Conservation (phyloP, 1,140 invertebrate genomes). For the Drosophila ambigua region DNA sequence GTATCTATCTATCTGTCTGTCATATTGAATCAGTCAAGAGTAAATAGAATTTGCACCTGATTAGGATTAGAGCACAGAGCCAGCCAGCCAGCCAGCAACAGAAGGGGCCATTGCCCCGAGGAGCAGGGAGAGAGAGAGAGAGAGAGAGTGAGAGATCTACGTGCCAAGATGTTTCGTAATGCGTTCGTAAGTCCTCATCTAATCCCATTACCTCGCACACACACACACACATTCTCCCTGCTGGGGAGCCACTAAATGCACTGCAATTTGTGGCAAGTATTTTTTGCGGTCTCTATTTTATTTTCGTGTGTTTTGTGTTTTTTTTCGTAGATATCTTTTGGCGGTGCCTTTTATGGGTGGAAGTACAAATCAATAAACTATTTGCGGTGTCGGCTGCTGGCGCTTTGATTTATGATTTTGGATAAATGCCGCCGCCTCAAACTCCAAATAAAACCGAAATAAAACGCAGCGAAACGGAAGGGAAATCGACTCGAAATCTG, state of each 20-base stretch:
- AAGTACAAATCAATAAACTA: slow-evolving; percentile 42
- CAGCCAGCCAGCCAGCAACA: too few relatives aligned
- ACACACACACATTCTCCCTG: background rate
- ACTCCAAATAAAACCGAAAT: background rate
- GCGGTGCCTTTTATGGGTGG: slow-evolving; percentile 38
- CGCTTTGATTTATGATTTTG: slow-evolving; percentile 52
- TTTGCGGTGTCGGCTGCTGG: slow-evolving; percentile 33
- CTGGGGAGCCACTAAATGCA: slow-evolving; percentile 44
- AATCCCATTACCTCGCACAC: slow-evolving; percentile 62
- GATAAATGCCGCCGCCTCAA: slow-evolving; percentile 48
- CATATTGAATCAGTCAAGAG: slow-evolving; percentile 74
- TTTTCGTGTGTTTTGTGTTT: slow-evolving; percentile 2
- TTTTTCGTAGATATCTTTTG: slow-evolving; percentile 14
- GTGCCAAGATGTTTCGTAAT: slow-evolving; percentile 60
- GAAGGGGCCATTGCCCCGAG: background rate
- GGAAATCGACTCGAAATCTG: slow-evolving; percentile 25
- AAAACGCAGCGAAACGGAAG: too few relatives aligned
- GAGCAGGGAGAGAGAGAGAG: background rate
- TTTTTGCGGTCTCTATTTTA: background rate
- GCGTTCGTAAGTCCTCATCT: slow-evolving; percentile 68
- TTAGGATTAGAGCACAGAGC: slow-evolving; percentile 32
- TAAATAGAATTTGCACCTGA: slow-evolving; percentile 76
- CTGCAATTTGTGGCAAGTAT: slow-evolving; percentile 52
- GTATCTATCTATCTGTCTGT: slow-evolving; percentile 45
- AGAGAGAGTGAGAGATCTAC: slow-evolving; percentile 16